Percentiles rank a stretch among this genome's conserved stretches.
These are phyloP conservation scores for Syngnathoides biaculeatus DNA, from an alignment of 2,113 vertebrate species.

Conservation along the genomic window DNA sequence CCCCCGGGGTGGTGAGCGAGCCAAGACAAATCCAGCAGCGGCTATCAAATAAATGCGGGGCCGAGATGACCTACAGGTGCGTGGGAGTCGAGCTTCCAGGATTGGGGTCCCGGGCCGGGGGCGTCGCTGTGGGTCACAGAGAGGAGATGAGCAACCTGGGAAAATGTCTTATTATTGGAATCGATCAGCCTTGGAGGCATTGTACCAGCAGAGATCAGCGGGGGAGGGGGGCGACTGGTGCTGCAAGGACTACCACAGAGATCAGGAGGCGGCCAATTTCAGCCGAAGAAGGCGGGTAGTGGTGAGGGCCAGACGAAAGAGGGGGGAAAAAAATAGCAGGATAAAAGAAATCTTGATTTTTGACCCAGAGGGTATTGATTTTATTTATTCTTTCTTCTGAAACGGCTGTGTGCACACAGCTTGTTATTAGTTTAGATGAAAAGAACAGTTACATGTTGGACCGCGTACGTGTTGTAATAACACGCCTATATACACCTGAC, in stretches of 20 bases:
- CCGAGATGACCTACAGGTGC: conserved; percentile 25
- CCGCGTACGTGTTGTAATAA: conserved; percentile 15
- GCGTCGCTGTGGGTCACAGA: conserved; percentile 24
- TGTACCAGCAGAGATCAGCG: conserved; percentile 40
- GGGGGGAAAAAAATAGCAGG: conserved; percentile 49
- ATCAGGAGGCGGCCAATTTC: conserved; percentile 53
- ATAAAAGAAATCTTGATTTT: conserved; percentile 79
- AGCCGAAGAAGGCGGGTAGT: conserved; percentile 30
- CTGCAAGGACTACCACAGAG: conserved; percentile 57
- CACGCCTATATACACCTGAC: neutral
- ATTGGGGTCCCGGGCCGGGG: conserved; percentile 19
- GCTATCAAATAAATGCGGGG: conserved; percentile 4
- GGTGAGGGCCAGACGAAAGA: conserved; percentile 24
- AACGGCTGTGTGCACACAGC: conserved; percentile 66
- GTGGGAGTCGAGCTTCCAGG: conserved; percentile 9
- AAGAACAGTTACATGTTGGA: conserved; percentile 36
- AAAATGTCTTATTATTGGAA: conserved; percentile 65
- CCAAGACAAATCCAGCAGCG: conserved; percentile 34
- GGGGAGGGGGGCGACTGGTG: conserved; percentile 33
- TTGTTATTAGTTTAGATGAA: conserved; percentile 77
- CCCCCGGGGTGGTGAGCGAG: conserved; percentile 21
- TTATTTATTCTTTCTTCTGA: conserved; percentile 56
- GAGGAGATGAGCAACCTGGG: conserved; percentile 49
- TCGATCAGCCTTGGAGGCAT: conserved; percentile 49
- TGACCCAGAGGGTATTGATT: conserved; percentile 77